Evolutionary conservation across 2,113 vertebrate species (phyloP).

Genomic region (Lophotis ruficrista): DNA sequence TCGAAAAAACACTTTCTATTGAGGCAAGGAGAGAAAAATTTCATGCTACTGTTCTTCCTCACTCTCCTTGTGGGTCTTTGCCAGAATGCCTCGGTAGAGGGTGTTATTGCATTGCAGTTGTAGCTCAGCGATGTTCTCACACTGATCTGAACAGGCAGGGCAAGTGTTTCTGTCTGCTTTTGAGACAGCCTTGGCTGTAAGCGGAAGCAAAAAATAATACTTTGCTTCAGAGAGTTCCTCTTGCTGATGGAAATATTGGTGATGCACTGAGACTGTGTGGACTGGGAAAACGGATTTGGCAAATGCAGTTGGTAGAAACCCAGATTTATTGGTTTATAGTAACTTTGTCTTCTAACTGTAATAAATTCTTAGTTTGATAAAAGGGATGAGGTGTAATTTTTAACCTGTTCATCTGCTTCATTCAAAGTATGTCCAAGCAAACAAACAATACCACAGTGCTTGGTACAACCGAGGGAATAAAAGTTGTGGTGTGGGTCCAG

Average conservation of each 20-base stretch:
- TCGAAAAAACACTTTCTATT: neutral
- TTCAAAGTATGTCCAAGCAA: neutral
- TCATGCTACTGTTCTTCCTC: neutral
- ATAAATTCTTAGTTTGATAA: neutral
- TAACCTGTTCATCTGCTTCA: neutral
- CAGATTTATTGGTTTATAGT: neutral
- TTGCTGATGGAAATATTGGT: neutral
- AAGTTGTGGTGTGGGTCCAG: neutral
- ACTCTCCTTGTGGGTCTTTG: neutral
- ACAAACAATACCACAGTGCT: neutral
- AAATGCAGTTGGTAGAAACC: neutral
- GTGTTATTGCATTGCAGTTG: conserved; percentile 54
- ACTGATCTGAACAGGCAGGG: neutral
- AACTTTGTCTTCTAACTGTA: neutral
- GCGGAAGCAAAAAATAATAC: neutral
- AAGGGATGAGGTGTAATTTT: neutral
- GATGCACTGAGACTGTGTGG: neutral
- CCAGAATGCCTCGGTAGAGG: conserved; percentile 69
- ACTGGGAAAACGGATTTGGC: neutral
- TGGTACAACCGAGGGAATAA: neutral
- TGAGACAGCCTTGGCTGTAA: neutral
- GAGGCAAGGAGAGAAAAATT: neutral
- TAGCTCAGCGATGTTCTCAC: neutral
- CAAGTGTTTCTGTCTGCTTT: neutral
- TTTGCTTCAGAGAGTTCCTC: neutral